Percentiles rank a stretch among this genome's conserved stretches.
phyloP scores from a whole-genome alignment of 2,113 vertebrate species.

The Dendrocopos noguchii region DNA sequence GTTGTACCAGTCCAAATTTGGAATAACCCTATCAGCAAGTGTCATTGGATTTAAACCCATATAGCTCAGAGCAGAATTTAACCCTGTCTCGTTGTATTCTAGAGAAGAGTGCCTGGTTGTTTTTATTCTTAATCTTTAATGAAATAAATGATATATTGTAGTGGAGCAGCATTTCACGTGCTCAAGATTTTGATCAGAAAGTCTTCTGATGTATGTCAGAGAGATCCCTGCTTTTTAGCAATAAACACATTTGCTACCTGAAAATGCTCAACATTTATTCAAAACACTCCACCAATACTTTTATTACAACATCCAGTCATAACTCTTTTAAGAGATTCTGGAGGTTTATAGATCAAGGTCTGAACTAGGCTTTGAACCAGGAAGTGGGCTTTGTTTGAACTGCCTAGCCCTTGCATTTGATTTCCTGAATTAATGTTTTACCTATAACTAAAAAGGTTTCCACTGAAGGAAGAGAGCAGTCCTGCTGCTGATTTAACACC shows the following conservation, averaged over 20 bases:
- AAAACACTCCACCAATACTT: not conserved
- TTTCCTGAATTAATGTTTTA: conserved; percentile 66
- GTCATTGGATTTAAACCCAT: not conserved
- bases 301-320: not conserved
- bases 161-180: not conserved
- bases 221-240: not conserved
- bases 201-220: not conserved
- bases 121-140: not conserved
- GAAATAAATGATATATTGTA: not conserved
- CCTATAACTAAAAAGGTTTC: not conserved
- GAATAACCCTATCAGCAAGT: not conserved
- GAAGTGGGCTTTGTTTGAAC: conserved; percentile 27
- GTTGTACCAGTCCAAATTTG: not conserved
- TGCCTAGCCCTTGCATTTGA: not conserved
- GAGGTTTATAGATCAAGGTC: conserved; percentile 18
- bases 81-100: not conserved
- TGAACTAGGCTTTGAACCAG: conserved; percentile 35
- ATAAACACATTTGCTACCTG: not conserved
- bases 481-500: not conserved
- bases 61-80: not conserved
- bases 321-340: not conserved
- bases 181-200: not conserved
- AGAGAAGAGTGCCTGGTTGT: not conserved
- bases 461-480: not conserved
- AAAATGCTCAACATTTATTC: not conserved